Conservation (phyloP, 1,140 invertebrate genomes). For the Aphaenogaster floridana region DNA sequence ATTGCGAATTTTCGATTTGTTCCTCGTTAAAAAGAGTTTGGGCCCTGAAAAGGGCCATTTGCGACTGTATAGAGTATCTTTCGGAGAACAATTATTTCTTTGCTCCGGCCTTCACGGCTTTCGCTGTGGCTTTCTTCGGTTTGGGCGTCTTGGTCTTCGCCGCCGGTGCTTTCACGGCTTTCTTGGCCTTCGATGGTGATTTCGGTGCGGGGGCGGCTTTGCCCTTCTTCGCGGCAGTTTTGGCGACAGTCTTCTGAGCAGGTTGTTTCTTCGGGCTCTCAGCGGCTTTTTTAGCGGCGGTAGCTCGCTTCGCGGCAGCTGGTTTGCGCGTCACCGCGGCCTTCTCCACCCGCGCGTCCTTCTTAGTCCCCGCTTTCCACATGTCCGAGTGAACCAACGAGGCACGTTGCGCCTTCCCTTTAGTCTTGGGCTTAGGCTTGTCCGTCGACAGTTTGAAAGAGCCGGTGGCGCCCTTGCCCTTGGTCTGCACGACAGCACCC, state of each 20-base stretch:
- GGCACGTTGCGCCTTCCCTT: constrained; percentile 13
- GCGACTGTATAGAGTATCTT: not conserved
- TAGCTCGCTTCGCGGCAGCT: constrained; percentile 10
- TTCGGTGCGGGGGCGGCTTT: constrained; percentile 37
- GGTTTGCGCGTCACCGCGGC: constrained; percentile 9
- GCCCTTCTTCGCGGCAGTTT: constrained; percentile 34
- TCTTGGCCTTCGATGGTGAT: constrained; percentile 60
- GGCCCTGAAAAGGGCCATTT: constrained; percentile 68
- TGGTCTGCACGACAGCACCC: constrained; percentile 56
- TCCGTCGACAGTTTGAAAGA: constrained; percentile 40
- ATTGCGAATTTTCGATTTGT: not conserved
- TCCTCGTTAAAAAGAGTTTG: constrained; percentile 14
- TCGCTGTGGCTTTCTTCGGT: constrained; percentile 61
- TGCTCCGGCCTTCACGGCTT: constrained; percentile 32
- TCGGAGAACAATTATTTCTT: constrained; percentile 68
- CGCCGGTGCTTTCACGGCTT: constrained; percentile 62
- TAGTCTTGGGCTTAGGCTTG: constrained; percentile 10
- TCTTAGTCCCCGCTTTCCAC: constrained; percentile 1
- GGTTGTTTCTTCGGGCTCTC: constrained; percentile 27
- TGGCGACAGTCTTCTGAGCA: constrained; percentile 13
- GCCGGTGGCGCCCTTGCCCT: constrained; percentile 61
- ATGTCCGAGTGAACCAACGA: not conserved
- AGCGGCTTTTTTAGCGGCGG: constrained; percentile 29
- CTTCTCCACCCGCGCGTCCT: constrained; percentile 48
- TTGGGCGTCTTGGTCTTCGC: constrained; percentile 69